Base-by-base conservation (phyloP, 2,888 invertebrate species). In the Drosophila falleni region DNA sequence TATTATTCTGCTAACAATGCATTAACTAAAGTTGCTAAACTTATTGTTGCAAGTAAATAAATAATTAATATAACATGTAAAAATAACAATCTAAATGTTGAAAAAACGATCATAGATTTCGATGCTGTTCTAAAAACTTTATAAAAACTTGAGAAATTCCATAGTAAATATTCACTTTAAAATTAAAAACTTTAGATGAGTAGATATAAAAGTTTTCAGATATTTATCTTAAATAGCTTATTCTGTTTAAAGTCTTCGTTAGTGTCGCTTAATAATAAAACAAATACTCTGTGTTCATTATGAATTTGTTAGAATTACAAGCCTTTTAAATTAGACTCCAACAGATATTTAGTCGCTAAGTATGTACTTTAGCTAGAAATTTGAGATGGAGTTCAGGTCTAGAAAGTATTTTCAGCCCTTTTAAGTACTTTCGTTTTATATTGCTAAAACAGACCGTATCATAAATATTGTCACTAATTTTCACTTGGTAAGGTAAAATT, bases 381-480 rank as follows among this genome's bases (percentile, higher is more conserved):
- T 29, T 13, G 13, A 33, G 31, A 9, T 31, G 1, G 10, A 13
- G 16, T 31, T 29, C 16, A 26, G 10, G 9, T 33, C 5, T n/a
- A 9, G 19, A 53, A 37, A 41, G 15, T 46, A 13, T 35, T 1
- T 13, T 29, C 46, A 47, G 26, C 37, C 47, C 41, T 35, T 54
- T 64, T 23, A 31, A 35, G 47, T n/a, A 13, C 5, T 29, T 26
- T 35, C 10, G 33, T 47, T 66, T 56, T 35, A 51, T 51, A 39
- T 58, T 55, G 58, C 55, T n/a, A 29, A 31, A 51, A 19, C 51
- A 49, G 61, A 54, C 9, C 44, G 41, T 54, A 71, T 29, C 79
- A 71, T 88, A 89, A 84, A 87, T 75, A 73, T 74, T 84, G 71
- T 67, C 66, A 79, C 78, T 81, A 89, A 89, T 89, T 85, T 72